These are phyloP conservation scores for Hylyphantes graminicola DNA, from an alignment of 1,140 invertebrate genomes.

Conservation along the genomic window DNA sequence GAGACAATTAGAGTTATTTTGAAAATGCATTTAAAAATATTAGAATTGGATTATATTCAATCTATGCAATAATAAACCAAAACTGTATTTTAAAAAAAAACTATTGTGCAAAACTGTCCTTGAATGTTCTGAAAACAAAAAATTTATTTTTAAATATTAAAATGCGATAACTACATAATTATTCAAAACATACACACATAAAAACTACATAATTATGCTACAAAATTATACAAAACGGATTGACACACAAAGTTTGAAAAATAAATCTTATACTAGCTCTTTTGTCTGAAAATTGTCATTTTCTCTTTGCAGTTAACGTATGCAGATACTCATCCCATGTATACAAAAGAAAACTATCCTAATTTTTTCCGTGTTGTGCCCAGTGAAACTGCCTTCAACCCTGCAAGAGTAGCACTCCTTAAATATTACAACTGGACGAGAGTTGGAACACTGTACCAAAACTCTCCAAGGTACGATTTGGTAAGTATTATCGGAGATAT, in stretches of 20 bases:
- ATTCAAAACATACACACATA: too few relatives aligned
- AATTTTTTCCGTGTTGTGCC: constrained; percentile 97
- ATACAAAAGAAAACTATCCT: constrained; percentile 91
- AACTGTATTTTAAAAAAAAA: too few relatives aligned
- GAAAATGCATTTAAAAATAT: too few relatives aligned
- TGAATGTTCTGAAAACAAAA: too few relatives aligned
- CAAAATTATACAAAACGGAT: too few relatives aligned
- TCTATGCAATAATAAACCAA: too few relatives aligned
- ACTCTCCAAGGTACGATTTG: constrained; percentile 91
- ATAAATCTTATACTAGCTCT: background rate
- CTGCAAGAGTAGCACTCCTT: constrained; percentile 87
- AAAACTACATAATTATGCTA: too few relatives aligned
- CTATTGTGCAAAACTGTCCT: too few relatives aligned
- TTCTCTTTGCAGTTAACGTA: constrained; percentile 84
- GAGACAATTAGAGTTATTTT: too few relatives aligned
- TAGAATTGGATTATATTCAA: too few relatives aligned
- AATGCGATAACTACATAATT: too few relatives aligned
- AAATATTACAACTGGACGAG: constrained; percentile 96
- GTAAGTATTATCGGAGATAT: constrained; percentile 71
- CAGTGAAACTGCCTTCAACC: constrained; percentile 95
- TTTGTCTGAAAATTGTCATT: background rate
- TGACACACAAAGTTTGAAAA: background rate
- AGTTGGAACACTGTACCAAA: constrained; percentile 97
- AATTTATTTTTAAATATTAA: too few relatives aligned
- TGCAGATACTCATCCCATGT: constrained; percentile 98